Evolutionary conservation across 2,888 invertebrate genomes (phyloP).

Genomic region (Idaea dimidiata): DNA sequence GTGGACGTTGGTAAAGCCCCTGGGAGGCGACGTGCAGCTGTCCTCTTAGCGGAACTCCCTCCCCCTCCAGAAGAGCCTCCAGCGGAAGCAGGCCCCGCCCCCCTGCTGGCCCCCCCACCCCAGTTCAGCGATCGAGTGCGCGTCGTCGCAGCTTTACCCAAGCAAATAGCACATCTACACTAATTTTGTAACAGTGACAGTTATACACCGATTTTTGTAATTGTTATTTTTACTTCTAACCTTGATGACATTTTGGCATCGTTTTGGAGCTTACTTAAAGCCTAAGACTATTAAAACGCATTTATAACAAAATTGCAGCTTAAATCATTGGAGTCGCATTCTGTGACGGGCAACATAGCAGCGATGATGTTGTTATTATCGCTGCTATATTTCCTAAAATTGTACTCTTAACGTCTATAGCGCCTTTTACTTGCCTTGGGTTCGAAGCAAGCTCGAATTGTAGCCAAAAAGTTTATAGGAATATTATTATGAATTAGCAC

Average conservation of each 20-base stretch:
- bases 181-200: constrained; percentile 24
- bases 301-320: no score
- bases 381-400: no score
- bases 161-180: constrained; percentile 80
- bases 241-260: neutral
- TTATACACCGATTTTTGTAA: constrained; percentile 9
- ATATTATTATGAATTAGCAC: neutral
- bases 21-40: constrained; percentile 82
- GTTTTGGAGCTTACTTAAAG: no score
- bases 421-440: no score
- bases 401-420: no score
- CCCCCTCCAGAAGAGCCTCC: constrained; percentile 85
- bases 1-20: constrained; percentile 64
- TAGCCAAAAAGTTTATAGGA: no score
- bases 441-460: no score
- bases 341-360: no score
- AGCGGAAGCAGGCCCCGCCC: constrained; percentile 46
- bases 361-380: no score
- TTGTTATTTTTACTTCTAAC: neutral
- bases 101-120: constrained; percentile 91
- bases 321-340: no score
- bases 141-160: constrained; percentile 92
- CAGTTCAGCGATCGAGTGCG: constrained; percentile 94
- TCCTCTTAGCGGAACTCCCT: constrained; percentile 89
- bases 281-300: no score